Evolutionary conservation across 2,888 invertebrate species (phyloP).

Genomic region (Adela reaumurella): DNA sequence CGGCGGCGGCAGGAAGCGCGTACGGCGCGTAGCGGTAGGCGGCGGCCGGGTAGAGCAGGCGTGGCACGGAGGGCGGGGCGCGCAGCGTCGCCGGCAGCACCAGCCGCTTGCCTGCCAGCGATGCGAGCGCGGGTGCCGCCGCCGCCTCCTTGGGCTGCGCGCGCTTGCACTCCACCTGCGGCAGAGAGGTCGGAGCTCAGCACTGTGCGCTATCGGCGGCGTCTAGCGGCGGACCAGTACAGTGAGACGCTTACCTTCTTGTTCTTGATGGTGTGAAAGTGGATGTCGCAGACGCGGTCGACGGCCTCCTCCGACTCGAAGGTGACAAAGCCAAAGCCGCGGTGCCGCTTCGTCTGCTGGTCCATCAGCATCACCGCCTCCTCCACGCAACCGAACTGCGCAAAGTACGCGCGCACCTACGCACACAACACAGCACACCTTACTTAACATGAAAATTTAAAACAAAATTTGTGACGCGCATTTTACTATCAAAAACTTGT

Average conservation of each 20-base stretch:
- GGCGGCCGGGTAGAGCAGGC: constrained; percentile 21
- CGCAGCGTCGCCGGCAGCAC: constrained; percentile 63
- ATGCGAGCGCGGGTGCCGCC: constrained; percentile 61
- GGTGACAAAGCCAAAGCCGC: constrained; percentile 89
- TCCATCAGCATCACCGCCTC: constrained; percentile 94
- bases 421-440: too few species aligned
- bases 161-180: constrained; percentile 86
- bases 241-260: too few species aligned
- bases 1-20: constrained; percentile 42
- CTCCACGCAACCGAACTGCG: constrained; percentile 85
- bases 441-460: too few species aligned
- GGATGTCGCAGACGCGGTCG: constrained; percentile 89
- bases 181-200: too few species aligned
- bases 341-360: constrained; percentile 87
- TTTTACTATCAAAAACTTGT: too few species aligned
- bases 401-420: constrained; percentile 87
- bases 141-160: constrained; percentile 90
- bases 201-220: background rate
- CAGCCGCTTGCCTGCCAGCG: constrained; percentile 61
- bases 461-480: too few species aligned
- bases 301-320: constrained; percentile 90
- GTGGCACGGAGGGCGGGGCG: constrained; percentile 30
- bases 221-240: background rate
- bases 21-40: constrained; percentile 53
- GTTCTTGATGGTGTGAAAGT: constrained; percentile 89